These are phyloP conservation scores for Lasiurus cinereus DNA, from an alignment of 2,113 vertebrate species.

Conservation along the genomic window DNA sequence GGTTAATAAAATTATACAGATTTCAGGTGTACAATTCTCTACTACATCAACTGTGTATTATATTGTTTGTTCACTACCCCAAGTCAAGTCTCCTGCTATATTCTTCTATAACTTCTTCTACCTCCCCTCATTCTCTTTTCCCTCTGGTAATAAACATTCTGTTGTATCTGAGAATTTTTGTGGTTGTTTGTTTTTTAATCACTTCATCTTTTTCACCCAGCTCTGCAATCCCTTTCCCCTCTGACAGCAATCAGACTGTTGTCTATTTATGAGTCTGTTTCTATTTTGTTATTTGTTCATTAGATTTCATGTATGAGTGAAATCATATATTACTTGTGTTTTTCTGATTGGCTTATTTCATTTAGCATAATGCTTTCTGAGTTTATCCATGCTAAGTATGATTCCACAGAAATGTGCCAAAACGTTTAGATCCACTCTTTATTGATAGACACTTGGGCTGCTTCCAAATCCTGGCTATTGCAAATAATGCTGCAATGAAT, in stretches of 20 bases:
- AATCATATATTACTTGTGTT: not conserved
- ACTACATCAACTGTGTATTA: not conserved
- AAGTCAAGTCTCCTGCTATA: not conserved
- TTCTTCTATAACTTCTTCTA: not conserved
- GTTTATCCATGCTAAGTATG: not conserved
- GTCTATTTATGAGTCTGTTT: not conserved
- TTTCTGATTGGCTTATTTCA: not conserved
- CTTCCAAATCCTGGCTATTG: not conserved
- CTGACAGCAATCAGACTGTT: not conserved
- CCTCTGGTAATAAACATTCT: not conserved
- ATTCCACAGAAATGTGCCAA: not conserved
- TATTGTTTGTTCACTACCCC: not conserved
- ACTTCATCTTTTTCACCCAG: not conserved
- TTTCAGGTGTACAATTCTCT: not conserved
- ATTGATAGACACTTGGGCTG: not conserved
- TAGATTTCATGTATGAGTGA: not conserved
- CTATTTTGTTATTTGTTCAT: not conserved
- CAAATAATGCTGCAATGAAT: not conserved
- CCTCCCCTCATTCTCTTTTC: not conserved
- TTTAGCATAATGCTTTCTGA: not conserved
- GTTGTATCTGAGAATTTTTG: not conserved
- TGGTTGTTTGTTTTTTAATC: not conserved
- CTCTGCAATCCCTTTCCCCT: not conserved
- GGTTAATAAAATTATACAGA: not conserved
- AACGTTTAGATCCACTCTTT: not conserved